Evolutionary conservation across 2,888 invertebrate genomes (phyloP), one percentile per base, ranked within the genome.

Genomic region (Lasius platythorax): DNA sequence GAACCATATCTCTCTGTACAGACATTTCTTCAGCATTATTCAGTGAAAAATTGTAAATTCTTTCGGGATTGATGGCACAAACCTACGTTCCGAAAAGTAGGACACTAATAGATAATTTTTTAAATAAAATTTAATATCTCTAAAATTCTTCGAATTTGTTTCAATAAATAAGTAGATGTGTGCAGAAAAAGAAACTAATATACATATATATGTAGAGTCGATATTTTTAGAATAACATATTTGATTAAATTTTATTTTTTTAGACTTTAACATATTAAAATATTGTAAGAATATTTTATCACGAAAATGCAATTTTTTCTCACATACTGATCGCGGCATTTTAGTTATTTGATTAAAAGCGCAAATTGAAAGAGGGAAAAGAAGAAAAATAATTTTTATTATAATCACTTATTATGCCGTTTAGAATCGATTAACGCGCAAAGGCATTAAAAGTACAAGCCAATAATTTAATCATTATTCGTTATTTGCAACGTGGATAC

Each of bases 381-480:
- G 33, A 46, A 76, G 5, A 30, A 23, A 53, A 68, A 56, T 37
- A 50, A 78, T 76, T 66, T 76, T 50, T 23, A 50, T 78, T 68
- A 68, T 4, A 76, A 11, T 37, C 37, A n/a, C n/a, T 23, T 40
- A 30, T 66, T 40, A 33, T 33, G 18, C 3, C 33, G 18, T 30
- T 28, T 12, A 40, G 53, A 28, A 67, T 67, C 67, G 53, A 68
- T 56, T 56, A n/a, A 68, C n/a, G 40, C 76, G 23, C 40, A 67
- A 50, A 28, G 40, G n/a, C 30, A 68, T 68, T 56, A 68, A 78
- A 68, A 78, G 68, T 68, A 40, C 11, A 53, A 40, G 53, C 18
- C 33, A 68, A 68, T 68, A 66, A 33, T 76, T 76, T 66, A 78
- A 68, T 68, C 70, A 15, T 68, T 56, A 33, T 23, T 76, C 50